Percentiles rank a stretch among this genome's conserved stretches.
Conservation (phyloP, 2,888 invertebrate species). For the Byasa hedistus region DNA sequence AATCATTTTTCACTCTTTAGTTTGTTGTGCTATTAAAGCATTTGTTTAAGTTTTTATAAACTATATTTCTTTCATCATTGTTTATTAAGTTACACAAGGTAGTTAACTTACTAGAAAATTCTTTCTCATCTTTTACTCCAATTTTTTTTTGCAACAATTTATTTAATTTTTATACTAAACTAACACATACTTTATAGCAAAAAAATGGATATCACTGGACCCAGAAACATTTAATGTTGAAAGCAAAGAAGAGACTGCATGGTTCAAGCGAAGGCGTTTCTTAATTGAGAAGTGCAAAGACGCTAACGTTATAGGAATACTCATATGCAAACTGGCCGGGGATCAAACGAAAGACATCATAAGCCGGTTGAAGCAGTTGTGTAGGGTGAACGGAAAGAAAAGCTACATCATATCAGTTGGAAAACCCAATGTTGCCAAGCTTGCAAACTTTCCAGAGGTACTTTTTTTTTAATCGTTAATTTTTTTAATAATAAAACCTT, state of each 20-base stretch:
- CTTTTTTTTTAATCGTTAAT: not conserved
- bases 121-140: too few relatives aligned
- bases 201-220: slow-evolving; percentile 80
- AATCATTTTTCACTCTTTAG: too few relatives aligned
- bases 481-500: not conserved
- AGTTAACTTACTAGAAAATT: too few relatives aligned
- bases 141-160: too few relatives aligned
- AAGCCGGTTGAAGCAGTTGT: slow-evolving; percentile 84
- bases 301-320: slow-evolving; percentile 90
- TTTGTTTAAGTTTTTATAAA: too few relatives aligned
- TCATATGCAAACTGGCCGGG: slow-evolving; percentile 94
- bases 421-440: slow-evolving; percentile 95
- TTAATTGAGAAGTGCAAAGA: slow-evolving; percentile 95
- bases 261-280: slow-evolving; percentile 89
- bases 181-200: slow-evolving; percentile 56
- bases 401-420: slow-evolving; percentile 96
- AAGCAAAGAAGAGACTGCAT: slow-evolving; percentile 62
- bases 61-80: too few relatives aligned
- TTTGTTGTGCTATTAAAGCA: too few relatives aligned
- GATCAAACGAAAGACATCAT: slow-evolving; percentile 88
- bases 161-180: not conserved
- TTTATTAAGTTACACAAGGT: too few relatives aligned
- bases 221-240: slow-evolving; percentile 63
- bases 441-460: slow-evolving; percentile 97
- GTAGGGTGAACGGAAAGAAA: slow-evolving; percentile 89